phyloP scores from a whole-genome alignment of 2,797 vertebrate species.

The Crax fasciolata region DNA sequence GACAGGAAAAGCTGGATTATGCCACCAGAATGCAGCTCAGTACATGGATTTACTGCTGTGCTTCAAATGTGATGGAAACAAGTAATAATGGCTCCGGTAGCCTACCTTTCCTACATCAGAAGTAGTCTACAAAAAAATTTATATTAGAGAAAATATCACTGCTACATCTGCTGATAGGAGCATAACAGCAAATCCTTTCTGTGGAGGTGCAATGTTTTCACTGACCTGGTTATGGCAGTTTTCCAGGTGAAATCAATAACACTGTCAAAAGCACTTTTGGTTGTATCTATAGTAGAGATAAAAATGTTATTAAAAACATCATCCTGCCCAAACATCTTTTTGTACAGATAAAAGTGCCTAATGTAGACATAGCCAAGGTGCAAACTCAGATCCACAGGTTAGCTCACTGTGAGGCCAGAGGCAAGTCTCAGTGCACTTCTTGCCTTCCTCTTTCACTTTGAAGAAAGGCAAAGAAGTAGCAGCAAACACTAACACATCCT shows the following conservation, averaged over 20 bases:
- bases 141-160: neutral
- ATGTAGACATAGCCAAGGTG: neutral
- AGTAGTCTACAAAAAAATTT: neutral
- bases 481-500: neutral
- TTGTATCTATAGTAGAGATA: neutral
- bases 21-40: neutral
- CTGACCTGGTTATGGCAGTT: neutral
- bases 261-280: neutral
- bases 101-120: neutral
- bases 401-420: neutral
- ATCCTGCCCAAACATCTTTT: neutral
- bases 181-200: neutral
- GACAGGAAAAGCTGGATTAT: neutral
- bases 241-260: neutral
- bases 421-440: neutral
- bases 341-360: neutral
- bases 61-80: neutral
- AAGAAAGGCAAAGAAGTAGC: neutral
- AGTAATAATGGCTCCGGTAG: neutral
- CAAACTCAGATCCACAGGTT: neutral
- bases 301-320: neutral
- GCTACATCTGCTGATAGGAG: neutral
- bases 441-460: neutral
- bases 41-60: neutral
- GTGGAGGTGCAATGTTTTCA: neutral